These are phyloP conservation scores for Rhabdophis nuchalis DNA, from an alignment of 2,797 vertebrate species.

Conservation along the genomic window DNA sequence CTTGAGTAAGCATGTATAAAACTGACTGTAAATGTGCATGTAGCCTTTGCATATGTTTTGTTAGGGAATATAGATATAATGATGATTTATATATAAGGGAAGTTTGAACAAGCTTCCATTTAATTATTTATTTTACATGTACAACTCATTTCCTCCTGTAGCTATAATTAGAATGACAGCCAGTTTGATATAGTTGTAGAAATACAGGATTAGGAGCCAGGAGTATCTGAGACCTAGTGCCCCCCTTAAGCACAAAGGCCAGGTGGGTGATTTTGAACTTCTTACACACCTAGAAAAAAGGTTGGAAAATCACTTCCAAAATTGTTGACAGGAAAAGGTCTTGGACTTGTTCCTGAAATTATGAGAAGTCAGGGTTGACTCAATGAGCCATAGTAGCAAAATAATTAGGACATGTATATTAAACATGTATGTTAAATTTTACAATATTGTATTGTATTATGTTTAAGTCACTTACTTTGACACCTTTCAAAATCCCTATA, in stretches of 20 bases:
- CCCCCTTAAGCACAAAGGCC: neutral
- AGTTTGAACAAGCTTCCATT: neutral
- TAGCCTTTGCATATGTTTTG: neutral
- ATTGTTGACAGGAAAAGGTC: neutral
- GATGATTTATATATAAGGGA: neutral
- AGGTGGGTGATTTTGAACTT: neutral
- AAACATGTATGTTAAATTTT: slow-evolving; percentile 37
- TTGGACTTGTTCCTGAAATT: neutral
- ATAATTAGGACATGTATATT: neutral
- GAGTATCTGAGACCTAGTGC: neutral
- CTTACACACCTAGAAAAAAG: neutral
- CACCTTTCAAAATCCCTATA: slow-evolving; percentile 58
- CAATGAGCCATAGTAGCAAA: neutral
- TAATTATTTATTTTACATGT: slow-evolving; percentile 32
- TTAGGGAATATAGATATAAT: neutral
- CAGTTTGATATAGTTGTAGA: neutral
- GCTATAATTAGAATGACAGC: slow-evolving; percentile 37
- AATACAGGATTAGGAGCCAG: neutral
- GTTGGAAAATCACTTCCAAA: neutral
- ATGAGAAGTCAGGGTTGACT: neutral
- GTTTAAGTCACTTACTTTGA: slow-evolving; percentile 56
- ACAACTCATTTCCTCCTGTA: slow-evolving; percentile 24
- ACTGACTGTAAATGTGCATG: neutral
- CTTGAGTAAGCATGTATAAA: neutral
- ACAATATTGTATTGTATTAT: slow-evolving; percentile 33